phyloP scores from a whole-genome alignment of 2,888 invertebrate genomes.

The Ophioninae sp. region DNA sequence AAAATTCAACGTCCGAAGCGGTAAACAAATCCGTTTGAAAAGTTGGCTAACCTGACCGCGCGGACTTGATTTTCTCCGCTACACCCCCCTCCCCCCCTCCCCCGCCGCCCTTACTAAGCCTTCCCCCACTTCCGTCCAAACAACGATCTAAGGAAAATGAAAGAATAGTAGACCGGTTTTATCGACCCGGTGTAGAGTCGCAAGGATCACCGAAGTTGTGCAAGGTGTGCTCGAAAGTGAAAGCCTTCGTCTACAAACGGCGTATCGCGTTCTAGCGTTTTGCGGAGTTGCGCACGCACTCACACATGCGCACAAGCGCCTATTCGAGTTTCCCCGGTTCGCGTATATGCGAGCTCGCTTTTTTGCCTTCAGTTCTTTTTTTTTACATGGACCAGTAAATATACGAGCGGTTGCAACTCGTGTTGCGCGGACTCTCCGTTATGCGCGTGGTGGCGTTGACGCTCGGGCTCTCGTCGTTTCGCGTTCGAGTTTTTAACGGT shows the following conservation, averaged over 20 bases:
- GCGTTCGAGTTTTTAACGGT: neutral
- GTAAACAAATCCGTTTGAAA: neutral
- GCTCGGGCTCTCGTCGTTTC: neutral
- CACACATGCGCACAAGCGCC: neutral
- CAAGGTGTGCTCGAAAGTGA: conserved; percentile 66
- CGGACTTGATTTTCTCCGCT: too few species aligned
- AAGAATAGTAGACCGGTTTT: conserved; percentile 8
- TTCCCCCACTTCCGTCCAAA: neutral
- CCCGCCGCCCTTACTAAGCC: too few species aligned
- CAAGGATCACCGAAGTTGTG: conserved; percentile 61
- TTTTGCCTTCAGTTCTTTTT: neutral
- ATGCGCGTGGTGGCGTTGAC: neutral
- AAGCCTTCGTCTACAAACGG: conserved; percentile 58
- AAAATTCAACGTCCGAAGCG: neutral
- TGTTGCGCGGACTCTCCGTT: conserved; percentile 41
- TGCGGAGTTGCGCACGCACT: conserved; percentile 50
- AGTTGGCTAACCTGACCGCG: neutral
- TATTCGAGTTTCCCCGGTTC: neutral
- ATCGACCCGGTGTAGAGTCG: conserved; percentile 40
- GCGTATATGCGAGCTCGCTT: neutral
- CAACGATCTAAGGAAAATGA: neutral
- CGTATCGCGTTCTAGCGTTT: conserved; percentile 50
- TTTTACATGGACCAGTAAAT: conserved; percentile 35
- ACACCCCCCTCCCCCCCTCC: too few species aligned
- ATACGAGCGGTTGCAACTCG: conserved; percentile 15